Evolutionary conservation across 2,797 vertebrate genomes (phyloP).

Genomic region (Syngnathus acus): DNA sequence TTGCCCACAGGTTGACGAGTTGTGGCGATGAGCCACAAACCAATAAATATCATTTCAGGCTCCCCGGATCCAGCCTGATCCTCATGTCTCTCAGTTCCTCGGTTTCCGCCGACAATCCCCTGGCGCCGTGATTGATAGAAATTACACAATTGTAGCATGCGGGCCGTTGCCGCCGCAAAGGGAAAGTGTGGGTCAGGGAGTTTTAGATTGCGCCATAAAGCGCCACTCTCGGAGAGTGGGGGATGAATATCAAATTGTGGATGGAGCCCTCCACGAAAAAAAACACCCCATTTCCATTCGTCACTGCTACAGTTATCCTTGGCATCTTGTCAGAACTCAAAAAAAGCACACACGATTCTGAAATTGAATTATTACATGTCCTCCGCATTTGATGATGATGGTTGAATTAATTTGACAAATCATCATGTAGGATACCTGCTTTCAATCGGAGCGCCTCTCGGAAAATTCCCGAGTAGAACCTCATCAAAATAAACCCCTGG

Average conservation of each 20-base stretch:
- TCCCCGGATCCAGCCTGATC: conserved; percentile 28
- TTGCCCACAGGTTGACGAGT: conserved; percentile 16
- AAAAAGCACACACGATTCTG: too few species aligned
- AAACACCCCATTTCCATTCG: not conserved
- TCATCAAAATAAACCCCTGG: too few species aligned
- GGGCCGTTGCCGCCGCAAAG: conserved; percentile 37
- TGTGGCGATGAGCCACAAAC: conserved; percentile 18
- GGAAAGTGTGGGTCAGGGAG: conserved; percentile 57
- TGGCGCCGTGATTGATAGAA: conserved; percentile 42
- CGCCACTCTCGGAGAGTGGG: conserved; percentile 16
- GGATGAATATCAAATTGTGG: conserved; percentile 42
- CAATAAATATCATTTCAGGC: conserved; percentile 26
- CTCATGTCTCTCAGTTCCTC: conserved; percentile 13
- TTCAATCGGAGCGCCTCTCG: not conserved
- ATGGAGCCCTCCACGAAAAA: conserved; percentile 17
- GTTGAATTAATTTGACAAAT: too few species aligned
- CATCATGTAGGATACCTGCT: not conserved
- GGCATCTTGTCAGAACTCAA: too few species aligned
- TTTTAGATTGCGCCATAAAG: conserved; percentile 50
- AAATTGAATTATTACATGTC: too few species aligned
- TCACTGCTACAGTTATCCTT: too few species aligned
- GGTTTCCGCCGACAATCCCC: conserved; percentile 18
- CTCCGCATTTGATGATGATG: too few species aligned
- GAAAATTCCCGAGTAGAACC: too few species aligned
- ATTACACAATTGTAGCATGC: conserved; percentile 30